phyloP scores from a whole-genome alignment of 2,113 vertebrate genomes.

The Empidonax alnorum region DNA sequence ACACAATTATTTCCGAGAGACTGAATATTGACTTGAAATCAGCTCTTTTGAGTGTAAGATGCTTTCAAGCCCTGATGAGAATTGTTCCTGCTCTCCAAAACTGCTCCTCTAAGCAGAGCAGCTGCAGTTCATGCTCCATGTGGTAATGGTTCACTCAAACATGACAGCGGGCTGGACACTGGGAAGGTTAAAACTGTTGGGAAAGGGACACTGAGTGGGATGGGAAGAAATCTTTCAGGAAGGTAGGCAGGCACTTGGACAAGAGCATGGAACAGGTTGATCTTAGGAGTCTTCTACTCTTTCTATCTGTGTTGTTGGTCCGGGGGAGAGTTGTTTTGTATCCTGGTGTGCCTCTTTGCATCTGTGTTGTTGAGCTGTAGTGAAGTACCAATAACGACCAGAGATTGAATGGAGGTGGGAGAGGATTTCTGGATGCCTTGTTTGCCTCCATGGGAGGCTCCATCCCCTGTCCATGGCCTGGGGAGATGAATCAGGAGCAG shows the following conservation, averaged over 20 bases:
- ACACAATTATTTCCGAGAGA: background rate
- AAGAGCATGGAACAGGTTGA: background rate
- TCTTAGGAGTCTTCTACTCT: background rate
- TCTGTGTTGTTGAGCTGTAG: background rate
- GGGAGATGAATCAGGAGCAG: background rate
- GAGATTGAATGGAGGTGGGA: background rate
- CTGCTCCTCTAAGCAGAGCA: background rate
- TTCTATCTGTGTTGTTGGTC: accelerated
- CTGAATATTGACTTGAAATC: background rate
- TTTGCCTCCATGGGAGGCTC: background rate
- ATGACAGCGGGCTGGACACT: background rate
- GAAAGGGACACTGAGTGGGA: background rate
- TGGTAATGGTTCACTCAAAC: background rate
- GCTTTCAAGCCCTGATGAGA: background rate
- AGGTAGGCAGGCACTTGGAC: background rate
- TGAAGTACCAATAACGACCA: background rate
- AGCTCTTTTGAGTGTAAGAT: background rate
- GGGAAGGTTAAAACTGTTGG: background rate
- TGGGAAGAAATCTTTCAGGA: background rate
- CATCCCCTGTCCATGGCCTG: accelerated
- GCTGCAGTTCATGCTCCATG: background rate
- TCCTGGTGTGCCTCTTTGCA: background rate
- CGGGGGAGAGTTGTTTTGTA: background rate
- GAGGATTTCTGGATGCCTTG: background rate
- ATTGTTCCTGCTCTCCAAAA: background rate